Percentiles rank a stretch among this genome's conserved stretches.
These are phyloP conservation scores for Lepilemur ruficaudatus DNA, from an alignment of 2,797 vertebrate species.

Conservation along the genomic window DNA sequence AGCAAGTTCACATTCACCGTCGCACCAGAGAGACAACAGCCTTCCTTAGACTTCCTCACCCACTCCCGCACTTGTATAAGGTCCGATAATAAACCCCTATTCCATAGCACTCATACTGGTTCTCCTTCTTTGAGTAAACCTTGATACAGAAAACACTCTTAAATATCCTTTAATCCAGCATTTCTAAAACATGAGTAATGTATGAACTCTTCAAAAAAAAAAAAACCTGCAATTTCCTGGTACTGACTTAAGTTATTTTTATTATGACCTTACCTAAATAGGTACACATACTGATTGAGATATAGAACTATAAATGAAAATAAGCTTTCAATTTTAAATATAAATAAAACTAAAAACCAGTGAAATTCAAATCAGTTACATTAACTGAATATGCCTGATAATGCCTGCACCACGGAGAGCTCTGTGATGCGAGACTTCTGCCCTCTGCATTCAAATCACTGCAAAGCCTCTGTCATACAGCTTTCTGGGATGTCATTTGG, in stretches of 20 bases:
- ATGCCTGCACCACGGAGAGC: neutral
- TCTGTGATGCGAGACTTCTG: neutral
- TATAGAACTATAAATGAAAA: neutral
- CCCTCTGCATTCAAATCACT: neutral
- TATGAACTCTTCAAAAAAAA: neutral
- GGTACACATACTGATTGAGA: neutral
- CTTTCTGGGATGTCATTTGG: neutral
- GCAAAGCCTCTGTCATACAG: neutral
- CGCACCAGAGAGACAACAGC: neutral
- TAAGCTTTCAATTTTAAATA: neutral
- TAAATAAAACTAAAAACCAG: neutral
- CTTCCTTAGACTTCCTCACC: neutral
- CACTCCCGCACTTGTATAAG: accelerated
- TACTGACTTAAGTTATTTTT: neutral
- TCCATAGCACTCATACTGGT: neutral
- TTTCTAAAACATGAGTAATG: neutral
- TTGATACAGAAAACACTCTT: neutral
- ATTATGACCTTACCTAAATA: neutral
- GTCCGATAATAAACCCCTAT: neutral
- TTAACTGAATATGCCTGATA: neutral
- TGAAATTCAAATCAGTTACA: neutral
- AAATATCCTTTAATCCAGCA: neutral
- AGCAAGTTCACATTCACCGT: neutral
- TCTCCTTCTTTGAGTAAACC: neutral
- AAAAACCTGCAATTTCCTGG: neutral